Evolutionary conservation across 2,888 invertebrate species (phyloP).

Genomic region (Cylindroiulus punctatus): DNA sequence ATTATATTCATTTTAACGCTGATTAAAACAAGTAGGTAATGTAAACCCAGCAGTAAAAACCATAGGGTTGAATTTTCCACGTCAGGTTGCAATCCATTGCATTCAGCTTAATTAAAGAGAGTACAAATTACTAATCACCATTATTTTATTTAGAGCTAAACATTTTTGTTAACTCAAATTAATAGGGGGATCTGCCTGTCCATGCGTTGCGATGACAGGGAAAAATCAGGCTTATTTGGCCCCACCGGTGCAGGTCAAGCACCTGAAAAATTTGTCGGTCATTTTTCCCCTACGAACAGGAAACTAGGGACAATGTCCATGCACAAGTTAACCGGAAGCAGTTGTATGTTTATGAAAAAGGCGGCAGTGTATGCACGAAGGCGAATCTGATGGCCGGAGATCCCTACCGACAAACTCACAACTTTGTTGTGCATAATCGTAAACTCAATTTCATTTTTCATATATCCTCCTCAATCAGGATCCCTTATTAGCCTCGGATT

Average conservation of each 20-base stretch:
- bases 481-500: neutral
- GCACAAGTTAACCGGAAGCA: slow-evolving; percentile 18
- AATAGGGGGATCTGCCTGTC: too few species aligned
- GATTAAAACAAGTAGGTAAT: too few species aligned
- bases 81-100: too few species aligned
- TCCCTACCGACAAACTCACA: neutral
- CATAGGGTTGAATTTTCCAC: too few species aligned
- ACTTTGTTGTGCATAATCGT: neutral
- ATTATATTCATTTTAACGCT: too few species aligned
- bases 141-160: too few species aligned
- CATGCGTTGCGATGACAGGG: neutral
- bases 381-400: neutral
- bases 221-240: neutral
- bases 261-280: neutral
- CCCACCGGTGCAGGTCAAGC: neutral
- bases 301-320: neutral
- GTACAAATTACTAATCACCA: too few species aligned
- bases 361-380: neutral
- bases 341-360: neutral
- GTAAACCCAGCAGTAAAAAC: too few species aligned
- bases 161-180: too few species aligned
- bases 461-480: neutral
- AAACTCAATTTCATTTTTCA: neutral
- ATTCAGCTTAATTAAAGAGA: too few species aligned
- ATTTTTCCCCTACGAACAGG: neutral